Conservation (phyloP, 2,113 vertebrate genomes). For the Cromileptes altivelis region DNA sequence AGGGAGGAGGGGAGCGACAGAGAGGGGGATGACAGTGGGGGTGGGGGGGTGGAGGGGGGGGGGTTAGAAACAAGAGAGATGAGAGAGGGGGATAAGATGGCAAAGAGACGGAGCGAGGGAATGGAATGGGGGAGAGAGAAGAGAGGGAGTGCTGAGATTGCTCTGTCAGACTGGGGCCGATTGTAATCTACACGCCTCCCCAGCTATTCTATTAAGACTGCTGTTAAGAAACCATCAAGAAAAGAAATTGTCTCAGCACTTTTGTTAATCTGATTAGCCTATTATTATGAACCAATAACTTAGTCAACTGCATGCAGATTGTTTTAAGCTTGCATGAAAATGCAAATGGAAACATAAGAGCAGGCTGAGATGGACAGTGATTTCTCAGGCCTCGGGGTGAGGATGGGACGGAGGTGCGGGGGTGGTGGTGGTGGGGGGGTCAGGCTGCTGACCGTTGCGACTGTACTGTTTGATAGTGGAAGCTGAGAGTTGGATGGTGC, state of each 20-base stretch:
- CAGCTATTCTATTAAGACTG: slow-evolving; percentile 86
- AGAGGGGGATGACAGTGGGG: slow-evolving; percentile 19
- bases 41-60: background rate
- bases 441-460: slow-evolving; percentile 89
- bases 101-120: slow-evolving; percentile 62
- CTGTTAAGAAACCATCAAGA: slow-evolving; percentile 87
- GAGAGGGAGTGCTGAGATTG: slow-evolving; percentile 81
- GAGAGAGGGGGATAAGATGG: slow-evolving; percentile 76
- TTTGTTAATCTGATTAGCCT: slow-evolving; percentile 86
- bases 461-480: slow-evolving; percentile 96
- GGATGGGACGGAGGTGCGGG: background rate
- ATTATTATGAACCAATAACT: slow-evolving; percentile 85
- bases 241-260: slow-evolving; percentile 86
- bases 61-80: slow-evolving; percentile 66
- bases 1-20: slow-evolving; percentile 38
- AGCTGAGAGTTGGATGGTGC: slow-evolving; percentile 93
- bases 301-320: slow-evolving; percentile 80
- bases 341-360: slow-evolving; percentile 61
- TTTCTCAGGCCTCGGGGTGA: slow-evolving; percentile 11
- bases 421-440: background rate
- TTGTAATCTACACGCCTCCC: slow-evolving; percentile 86
- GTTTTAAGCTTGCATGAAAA: slow-evolving; percentile 72
- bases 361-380: slow-evolving; percentile 20
- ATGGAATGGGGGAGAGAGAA: slow-evolving; percentile 53
- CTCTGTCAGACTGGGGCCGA: slow-evolving; percentile 81